Percentiles rank a stretch among this genome's conserved stretches.
These are phyloP conservation scores for Siderastrea radians DNA, from an alignment of 92 coral and sea anemone genomes.

Conservation along the genomic window DNA sequence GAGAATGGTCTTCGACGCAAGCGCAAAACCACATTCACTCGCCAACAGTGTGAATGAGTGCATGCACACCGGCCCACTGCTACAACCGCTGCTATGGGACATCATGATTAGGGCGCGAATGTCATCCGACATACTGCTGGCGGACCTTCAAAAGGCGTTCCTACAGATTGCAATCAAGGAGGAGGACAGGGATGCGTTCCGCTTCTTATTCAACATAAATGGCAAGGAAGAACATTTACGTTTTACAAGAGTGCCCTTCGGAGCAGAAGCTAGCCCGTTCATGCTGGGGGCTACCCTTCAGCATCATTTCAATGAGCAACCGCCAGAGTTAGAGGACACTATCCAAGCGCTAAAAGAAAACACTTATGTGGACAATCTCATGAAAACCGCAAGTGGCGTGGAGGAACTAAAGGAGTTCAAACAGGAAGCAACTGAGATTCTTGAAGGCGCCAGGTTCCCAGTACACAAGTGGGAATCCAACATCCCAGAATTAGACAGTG, in stretches of 20 bases:
- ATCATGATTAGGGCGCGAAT: conserved; percentile 74
- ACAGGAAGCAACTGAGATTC: conserved; percentile 35
- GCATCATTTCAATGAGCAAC: conserved; percentile 67
- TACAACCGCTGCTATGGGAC: conserved; percentile 77
- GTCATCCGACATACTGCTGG: conserved; percentile 59
- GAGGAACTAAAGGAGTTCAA: conserved; percentile 33
- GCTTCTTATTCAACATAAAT: conserved; percentile 51
- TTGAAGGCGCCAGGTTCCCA: conserved; percentile 53
- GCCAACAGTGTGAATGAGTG: conserved; percentile 73
- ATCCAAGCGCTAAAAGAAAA: conserved; percentile 39
- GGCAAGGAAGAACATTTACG: conserved; percentile 61
- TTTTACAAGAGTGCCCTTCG: conserved; percentile 72
- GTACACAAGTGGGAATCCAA: conserved; percentile 64
- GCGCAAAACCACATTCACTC: conserved; percentile 69
- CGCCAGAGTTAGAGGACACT: conserved; percentile 41
- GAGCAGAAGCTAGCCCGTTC: conserved; percentile 75
- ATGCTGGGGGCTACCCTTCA: conserved; percentile 70
- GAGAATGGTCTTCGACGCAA: conserved; percentile 75
- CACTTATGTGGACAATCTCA: conserved; percentile 22
- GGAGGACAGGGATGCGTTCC: conserved; percentile 63
- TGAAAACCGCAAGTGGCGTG: conserved; percentile 47
- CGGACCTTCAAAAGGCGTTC: conserved; percentile 69
- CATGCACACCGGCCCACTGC: conserved; percentile 73
- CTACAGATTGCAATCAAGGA: conserved; percentile 50
- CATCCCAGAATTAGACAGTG: conserved; percentile 37